A percentile compares a stretch with the other conserved stretches of the same genome.
Conservation (phyloP, 2,113 vertebrate species). For the Colistium nudipinnis region DNA sequence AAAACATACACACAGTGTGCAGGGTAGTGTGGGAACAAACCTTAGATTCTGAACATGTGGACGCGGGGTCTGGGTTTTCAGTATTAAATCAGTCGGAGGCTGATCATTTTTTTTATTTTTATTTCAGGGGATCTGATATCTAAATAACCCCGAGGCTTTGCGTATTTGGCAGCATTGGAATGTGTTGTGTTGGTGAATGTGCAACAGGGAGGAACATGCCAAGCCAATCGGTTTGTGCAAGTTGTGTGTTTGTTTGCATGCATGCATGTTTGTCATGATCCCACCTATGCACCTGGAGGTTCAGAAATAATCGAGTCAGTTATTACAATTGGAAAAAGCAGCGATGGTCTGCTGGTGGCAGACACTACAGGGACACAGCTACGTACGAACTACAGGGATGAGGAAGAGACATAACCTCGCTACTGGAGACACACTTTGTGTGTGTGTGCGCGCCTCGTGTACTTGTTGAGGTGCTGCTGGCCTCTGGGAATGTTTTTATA, state of each 20-base stretch:
- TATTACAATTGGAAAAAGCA: conserved; percentile 12
- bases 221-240: neutral
- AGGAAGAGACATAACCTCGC: conserved; percentile 18
- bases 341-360: neutral
- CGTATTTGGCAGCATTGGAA: conserved; percentile 33
- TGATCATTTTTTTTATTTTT: conserved; percentile 14
- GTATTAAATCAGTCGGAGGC: conserved; percentile 18
- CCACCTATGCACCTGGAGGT: neutral
- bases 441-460: neutral
- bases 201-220: neutral
- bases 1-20: conserved; percentile 1
- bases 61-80: conserved; percentile 25
- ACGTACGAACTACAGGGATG: neutral
- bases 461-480: neutral
- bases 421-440: conserved; percentile 13
- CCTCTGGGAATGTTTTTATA: conserved; percentile 19
- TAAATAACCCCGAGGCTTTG: conserved; percentile 31
- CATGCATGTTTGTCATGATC: conserved; percentile 2
- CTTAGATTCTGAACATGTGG: conserved; percentile 11
- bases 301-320: conserved; percentile 3
- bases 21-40: neutral
- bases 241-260: too few relatives aligned
- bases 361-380: neutral
- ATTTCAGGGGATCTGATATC: conserved; percentile 44
- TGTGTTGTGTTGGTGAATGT: conserved; percentile 16